Evolutionary conservation across 1,140 invertebrate genomes (phyloP), one percentile per base, ranked within the genome.

Genomic region (Leguminivora glycinivorella): DNA sequence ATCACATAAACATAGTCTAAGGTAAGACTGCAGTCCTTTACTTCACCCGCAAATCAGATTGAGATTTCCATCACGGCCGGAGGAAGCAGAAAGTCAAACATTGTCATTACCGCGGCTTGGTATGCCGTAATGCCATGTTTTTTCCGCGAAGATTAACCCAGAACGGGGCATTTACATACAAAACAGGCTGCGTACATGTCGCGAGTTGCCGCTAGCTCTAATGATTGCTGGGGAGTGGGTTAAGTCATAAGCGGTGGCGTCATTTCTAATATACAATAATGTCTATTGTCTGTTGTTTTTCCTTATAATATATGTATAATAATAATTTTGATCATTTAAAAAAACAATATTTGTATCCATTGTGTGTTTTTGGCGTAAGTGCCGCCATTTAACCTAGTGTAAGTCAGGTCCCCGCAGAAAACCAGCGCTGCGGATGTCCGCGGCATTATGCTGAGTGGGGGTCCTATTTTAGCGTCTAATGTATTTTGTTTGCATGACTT

Each of bases 171-270:
- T 63, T 63, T 63, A 63, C 58, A 63, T 63, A 63, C 58, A 63
- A 31, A 63, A 60, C 56, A n/a, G 58, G 25, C 58, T 29, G 58
- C n/a, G 26, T 63, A 63, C 58, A 63, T 63, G 58, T 29, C 58
- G 25, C 58, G 58, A 52, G 47, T 63, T 29, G 58, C 58, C 58
- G 58, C 25, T 63, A 29, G 58, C 58, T 63, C 58, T 63, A 63
- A 63, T 63, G 58, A 29, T 63, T 26, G 58, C 17, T 63, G 58
- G 58, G 58, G 12, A 1, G 26, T 63, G 56, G 24, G 12, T 0
- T 34, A 17, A 63, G 26, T 19, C 9, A 22, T 34, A 22, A 63
- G n/a, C n/a, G n/a, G n/a, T n/a, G n/a, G n/a, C n/a, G n/a, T n/a
- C n/a, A n/a, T n/a, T n/a, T n/a, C n/a, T n/a, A n/a, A n/a, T n/a